Evolutionary conservation across 2,888 invertebrate species (phyloP), one percentile per base, ranked within the genome.

Genomic region (Meteorus cinctellus): DNA sequence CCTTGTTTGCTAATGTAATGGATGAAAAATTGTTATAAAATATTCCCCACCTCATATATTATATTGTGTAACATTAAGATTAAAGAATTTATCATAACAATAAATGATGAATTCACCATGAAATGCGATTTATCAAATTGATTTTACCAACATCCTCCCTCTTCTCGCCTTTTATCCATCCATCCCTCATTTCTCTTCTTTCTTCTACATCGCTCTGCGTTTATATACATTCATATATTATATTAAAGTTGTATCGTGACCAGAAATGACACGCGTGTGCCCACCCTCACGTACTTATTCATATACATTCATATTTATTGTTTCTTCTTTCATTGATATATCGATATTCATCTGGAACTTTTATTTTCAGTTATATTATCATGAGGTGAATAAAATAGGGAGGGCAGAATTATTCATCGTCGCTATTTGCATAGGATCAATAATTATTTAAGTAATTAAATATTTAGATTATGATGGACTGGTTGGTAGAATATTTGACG

Each of bases 41-140:
- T 55, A 19, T 55, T 55, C 19, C 41, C 55, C 19, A 55, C 19
- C n/a, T 48, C 16, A 48, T n/a, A 48, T n/a, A 48, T 4, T 48
- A 48, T n/a, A 48, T n/a, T 19, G 16, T 66, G 41, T 41, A 66
- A 41, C 66, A 19, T 4, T 65, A 65, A 65, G 34, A 48, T 48
- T 48, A 6, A n/a, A 14, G 48, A 48, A 55, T 55, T 8, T 19
- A 55, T 55, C 34, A 55, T 19, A n/a, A 19, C 55, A 19, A 19
- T 55, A 55, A 55, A 55, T 68, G 27, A 68, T 68, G 48, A 68
- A 66, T 65, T 16, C n/a, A 55, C 19, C 19, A 41, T 34, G 19
- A 41, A 66, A 66, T 41, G 41, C n/a, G 24, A 66, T 68, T 55
- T 59, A 70, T 55, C 19, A 59, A 70, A 70, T 70, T 70, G 69